Base-by-base conservation (phyloP, 2,113 vertebrate genomes). In the Pelodiscus sinensis region DNA sequence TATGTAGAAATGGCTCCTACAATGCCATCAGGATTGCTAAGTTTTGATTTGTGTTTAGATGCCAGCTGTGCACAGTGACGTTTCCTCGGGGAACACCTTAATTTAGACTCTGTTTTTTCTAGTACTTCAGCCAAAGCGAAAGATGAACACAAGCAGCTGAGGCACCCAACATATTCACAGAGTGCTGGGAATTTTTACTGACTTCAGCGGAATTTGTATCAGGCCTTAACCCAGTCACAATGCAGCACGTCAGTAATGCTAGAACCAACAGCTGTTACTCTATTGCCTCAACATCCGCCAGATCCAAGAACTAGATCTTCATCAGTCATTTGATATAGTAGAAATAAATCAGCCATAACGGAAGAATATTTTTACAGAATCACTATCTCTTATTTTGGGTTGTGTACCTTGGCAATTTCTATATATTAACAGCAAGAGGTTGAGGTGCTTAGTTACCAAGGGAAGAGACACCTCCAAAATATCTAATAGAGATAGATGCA, bases 331-430 rank as follows among this genome's bases (percentile, higher is more conserved):
- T 13, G 3, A 3, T 79, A 16, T 50, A 78, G 90, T 90, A 85
- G 78, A 91, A 92, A 56, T 25, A 92, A 88, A 91, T 52, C 81
- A 93, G 5, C 78, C 77, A 35, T 58, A 95, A 18, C 71, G 82
- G 86, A 90, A 62, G 54, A 38, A 86, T 38, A 81, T 84, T 90
- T 95, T 92, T 68, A 82, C 60, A 89, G 79, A 79, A 82, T 81
- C 91, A 71, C 80, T 94, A 65, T 94, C 86, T 90, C 1, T 54
- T 54, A 0, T 31, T 60, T 88, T 85, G 15, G 71, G 4, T 91
- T 50, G 31, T 96, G 93, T 96, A 38, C 79, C 58, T 82, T 86
- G 35, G 5, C 77, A 80, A 92, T 91, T 86, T 94, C 58, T 89
- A 68, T 54, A 86, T 85, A 25, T 50, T 22, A 78, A 25, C 56